Evolutionary conservation across 2,797 vertebrate genomes (phyloP).

Genomic region (Rhinophrynus dorsalis): DNA sequence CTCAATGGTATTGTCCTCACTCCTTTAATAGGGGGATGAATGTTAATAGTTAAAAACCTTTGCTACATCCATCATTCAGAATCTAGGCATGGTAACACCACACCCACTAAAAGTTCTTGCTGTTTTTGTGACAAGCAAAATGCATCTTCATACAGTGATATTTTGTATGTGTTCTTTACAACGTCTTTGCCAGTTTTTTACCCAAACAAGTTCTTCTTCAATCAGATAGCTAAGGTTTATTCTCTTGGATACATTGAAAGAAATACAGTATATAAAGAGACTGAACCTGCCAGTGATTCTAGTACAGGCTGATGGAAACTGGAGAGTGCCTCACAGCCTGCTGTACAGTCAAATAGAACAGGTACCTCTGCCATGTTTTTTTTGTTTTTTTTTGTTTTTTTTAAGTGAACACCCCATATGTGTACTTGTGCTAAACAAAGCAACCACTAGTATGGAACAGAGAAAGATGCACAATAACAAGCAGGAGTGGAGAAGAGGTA

Average conservation of each 20-base stretch:
- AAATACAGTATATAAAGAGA: neutral
- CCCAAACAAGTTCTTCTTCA: neutral
- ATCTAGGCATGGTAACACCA: neutral
- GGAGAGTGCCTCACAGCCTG: neutral
- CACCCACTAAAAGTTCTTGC: neutral
- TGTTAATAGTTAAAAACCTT: neutral
- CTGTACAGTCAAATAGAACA: neutral
- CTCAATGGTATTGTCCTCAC: neutral
- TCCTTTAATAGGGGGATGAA: neutral
- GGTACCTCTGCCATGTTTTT: neutral
- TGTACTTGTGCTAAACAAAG: neutral
- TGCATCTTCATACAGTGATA: neutral
- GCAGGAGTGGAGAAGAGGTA: neutral
- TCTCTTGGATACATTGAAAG: neutral
- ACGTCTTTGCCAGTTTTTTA: neutral
- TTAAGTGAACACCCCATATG: neutral
- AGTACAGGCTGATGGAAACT: neutral
- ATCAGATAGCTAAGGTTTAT: neutral
- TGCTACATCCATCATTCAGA: neutral
- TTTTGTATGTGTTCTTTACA: neutral
- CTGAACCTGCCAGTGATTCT: neutral
- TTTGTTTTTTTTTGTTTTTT: neutral
- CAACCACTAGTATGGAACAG: neutral
- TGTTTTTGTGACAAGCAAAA: neutral
- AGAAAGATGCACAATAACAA: too few species aligned